phyloP scores from a whole-genome alignment of 1,140 invertebrate genomes.

The Trachymyrmex cornetzi region DNA sequence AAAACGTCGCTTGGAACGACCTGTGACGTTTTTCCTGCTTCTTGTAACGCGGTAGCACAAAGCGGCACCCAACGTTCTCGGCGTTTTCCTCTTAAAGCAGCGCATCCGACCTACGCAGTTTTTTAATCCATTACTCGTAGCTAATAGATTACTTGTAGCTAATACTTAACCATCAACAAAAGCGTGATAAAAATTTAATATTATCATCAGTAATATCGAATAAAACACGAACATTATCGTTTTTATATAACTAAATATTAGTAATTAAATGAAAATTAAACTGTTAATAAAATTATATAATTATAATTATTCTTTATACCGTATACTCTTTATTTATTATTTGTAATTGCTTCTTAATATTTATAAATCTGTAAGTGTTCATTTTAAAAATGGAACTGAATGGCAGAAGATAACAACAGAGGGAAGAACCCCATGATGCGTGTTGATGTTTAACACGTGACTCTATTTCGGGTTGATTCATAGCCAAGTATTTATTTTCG shows the following conservation, averaged over 20 bases:
- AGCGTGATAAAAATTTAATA: not conserved
- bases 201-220: not conserved
- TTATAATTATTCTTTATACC: not conserved
- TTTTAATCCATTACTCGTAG: not conserved
- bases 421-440: not conserved
- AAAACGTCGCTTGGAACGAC: conserved; percentile 57
- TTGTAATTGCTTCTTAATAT: not conserved
- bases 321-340: not conserved
- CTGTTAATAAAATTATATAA: not conserved
- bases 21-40: conserved; percentile 60
- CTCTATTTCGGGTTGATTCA: not conserved
- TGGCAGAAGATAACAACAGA: not conserved
- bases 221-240: not conserved
- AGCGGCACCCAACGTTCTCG: conserved; percentile 1
- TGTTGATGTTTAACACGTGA: not conserved
- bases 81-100: conserved; percentile 25
- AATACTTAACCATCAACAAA: not conserved
- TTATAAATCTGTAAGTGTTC: not conserved
- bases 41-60: conserved; percentile 41
- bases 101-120: not conserved
- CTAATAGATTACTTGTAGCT: not conserved
- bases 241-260: not conserved
- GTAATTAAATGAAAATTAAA: not conserved
- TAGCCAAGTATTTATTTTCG: not conserved
- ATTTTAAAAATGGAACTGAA: not conserved